These are phyloP conservation scores for Lates japonicus DNA, from an alignment of 2,797 vertebrate species.

Conservation along the genomic window DNA sequence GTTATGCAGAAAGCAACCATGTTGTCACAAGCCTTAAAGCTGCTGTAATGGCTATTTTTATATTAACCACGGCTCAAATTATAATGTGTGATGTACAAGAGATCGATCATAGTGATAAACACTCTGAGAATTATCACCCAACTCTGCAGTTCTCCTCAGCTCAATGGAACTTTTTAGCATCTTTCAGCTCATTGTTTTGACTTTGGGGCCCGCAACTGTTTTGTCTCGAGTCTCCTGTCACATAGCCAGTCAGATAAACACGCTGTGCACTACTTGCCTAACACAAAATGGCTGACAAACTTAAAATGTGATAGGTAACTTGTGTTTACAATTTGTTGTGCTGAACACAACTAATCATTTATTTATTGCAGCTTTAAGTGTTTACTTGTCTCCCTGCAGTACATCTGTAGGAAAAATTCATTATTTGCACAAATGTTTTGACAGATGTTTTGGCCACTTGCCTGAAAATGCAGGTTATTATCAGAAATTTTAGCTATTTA, in stretches of 20 bases:
- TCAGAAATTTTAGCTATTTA: neutral
- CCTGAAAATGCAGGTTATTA: neutral
- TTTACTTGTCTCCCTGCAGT: slow-evolving; percentile 35
- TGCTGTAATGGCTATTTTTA: neutral
- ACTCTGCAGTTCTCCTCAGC: neutral
- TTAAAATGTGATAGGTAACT: neutral
- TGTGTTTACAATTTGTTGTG: slow-evolving; percentile 10
- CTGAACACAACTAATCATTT: neutral
- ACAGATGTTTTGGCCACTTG: neutral
- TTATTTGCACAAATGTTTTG: slow-evolving; percentile 39
- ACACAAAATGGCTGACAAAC: neutral
- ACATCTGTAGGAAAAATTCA: slow-evolving; percentile 27
- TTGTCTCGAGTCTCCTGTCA: neutral
- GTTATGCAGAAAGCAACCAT: slow-evolving; percentile 28
- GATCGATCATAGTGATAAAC: neutral
- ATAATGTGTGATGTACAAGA: neutral
- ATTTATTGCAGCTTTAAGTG: neutral
- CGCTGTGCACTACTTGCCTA: neutral
- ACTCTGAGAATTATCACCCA: neutral
- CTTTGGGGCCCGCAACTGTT: neutral
- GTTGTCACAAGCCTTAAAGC: slow-evolving; percentile 29
- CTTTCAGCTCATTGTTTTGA: slow-evolving; percentile 2
- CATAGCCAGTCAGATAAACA: too few relatives aligned
- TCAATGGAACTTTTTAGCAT: neutral
- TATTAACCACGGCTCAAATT: neutral